Evolutionary conservation across 2,113 vertebrate genomes (phyloP).

Genomic region (Scomber scombrus): DNA sequence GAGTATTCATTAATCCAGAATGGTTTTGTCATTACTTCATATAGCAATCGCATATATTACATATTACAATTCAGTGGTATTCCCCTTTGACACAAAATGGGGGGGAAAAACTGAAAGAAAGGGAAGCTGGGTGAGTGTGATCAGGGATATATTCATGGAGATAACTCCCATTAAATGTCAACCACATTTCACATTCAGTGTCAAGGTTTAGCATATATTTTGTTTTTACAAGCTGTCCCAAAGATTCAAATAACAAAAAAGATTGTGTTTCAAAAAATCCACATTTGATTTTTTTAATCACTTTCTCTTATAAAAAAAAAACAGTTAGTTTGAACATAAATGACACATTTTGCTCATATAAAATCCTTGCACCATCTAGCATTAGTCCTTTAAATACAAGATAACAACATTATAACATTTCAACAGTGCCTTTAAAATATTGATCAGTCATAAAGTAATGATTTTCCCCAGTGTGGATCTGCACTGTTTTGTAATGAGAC

Average conservation of each 20-base stretch:
- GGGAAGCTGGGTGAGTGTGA: background rate
- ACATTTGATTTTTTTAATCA: slow-evolving; percentile 6
- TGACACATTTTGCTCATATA: slow-evolving; percentile 3
- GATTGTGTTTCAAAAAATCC: slow-evolving; percentile 17
- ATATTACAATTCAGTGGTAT: slow-evolving; percentile 67
- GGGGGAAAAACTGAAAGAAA: background rate
- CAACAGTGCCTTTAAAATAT: background rate
- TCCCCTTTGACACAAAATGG: slow-evolving; percentile 54
- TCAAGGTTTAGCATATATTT: slow-evolving; percentile 48
- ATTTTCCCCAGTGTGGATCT: background rate
- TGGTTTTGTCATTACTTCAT: slow-evolving; percentile 36
- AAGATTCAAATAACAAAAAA: slow-evolving; percentile 40
- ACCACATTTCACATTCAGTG: slow-evolving; percentile 49
- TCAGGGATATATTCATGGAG: slow-evolving; percentile 45
- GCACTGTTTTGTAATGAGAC: background rate
- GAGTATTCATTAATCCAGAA: slow-evolving; percentile 51
- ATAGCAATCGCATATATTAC: slow-evolving; percentile 51
- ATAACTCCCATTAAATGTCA: slow-evolving; percentile 63
- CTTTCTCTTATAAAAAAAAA: slow-evolving; percentile 17
- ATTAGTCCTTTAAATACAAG: slow-evolving; percentile 19
- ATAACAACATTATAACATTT: slow-evolving; percentile 1
- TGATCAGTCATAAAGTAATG: background rate
- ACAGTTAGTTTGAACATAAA: background rate
- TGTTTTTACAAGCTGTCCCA: slow-evolving; percentile 37
- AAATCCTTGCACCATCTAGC: slow-evolving; percentile 17